These are phyloP conservation scores for Lacerta viridis DNA, from an alignment of 2,797 vertebrate species.

Conservation along the genomic window DNA sequence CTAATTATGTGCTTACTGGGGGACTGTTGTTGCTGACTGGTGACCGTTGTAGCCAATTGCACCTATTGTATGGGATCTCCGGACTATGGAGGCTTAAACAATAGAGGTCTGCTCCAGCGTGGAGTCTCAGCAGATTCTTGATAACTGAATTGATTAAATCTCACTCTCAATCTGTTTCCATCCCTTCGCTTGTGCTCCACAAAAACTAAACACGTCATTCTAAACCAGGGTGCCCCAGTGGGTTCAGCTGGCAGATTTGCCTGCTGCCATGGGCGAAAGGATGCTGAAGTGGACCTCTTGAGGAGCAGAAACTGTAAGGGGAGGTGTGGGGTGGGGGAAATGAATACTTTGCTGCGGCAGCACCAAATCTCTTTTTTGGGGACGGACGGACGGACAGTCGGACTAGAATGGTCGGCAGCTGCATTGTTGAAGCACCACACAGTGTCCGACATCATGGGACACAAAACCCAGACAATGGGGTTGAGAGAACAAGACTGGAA, in stretches of 20 bases:
- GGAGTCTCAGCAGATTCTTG: background rate
- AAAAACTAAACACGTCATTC: slow-evolving; percentile 26
- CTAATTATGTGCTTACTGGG: background rate
- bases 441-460: no score
- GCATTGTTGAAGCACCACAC: background rate
- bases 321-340: no score
- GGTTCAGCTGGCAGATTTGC: background rate
- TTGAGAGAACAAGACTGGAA: background rate
- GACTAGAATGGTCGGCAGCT: background rate
- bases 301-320: background rate
- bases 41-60: slow-evolving; percentile 15
- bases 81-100: background rate
- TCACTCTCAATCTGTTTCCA: background rate
- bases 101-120: accelerated
- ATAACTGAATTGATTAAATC: slow-evolving; percentile 6
- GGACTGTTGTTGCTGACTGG: slow-evolving; percentile 23
- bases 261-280: background rate
- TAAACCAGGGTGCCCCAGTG: background rate
- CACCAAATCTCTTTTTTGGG: background rate
- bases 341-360: background rate
- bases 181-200: background rate
- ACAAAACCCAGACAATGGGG: no score
- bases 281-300: background rate
- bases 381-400: no score
- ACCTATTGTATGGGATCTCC: slow-evolving; percentile 13